A percentile compares a stretch with the other conserved stretches of the same genome.
These are phyloP conservation scores for Papio anubis DNA, from an alignment of 2,113 vertebrate species.

Conservation along the genomic window DNA sequence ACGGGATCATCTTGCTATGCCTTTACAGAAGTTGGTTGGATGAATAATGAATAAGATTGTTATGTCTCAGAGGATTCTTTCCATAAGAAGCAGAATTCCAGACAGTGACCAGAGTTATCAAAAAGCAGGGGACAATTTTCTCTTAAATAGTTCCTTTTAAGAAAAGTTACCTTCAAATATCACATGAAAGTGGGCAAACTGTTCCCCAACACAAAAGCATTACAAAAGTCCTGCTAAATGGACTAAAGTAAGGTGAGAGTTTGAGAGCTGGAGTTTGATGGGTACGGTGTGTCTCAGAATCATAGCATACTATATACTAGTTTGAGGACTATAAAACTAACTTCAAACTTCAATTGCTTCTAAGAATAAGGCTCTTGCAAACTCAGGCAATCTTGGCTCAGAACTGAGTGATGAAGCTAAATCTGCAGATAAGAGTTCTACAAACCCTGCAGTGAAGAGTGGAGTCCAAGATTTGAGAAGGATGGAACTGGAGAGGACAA, in stretches of 20 bases:
- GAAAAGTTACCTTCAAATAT: neutral
- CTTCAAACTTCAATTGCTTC: neutral
- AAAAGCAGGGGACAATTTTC: neutral
- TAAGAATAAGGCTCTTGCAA: neutral
- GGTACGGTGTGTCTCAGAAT: neutral
- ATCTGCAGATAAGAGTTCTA: neutral
- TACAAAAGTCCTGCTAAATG: neutral
- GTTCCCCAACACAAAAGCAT: neutral
- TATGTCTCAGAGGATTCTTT: neutral
- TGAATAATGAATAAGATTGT: neutral
- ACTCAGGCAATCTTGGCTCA: neutral
- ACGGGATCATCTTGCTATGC: neutral
- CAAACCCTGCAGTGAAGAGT: neutral
- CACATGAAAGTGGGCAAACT: neutral
- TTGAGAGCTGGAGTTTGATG: neutral
- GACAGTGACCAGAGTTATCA: neutral
- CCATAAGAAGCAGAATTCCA: neutral
- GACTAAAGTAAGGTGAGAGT: neutral
- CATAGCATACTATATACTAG: neutral
- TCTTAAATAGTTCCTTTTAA: conserved; percentile 3
- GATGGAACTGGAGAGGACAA: neutral
- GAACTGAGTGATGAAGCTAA: neutral
- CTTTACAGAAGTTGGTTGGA: neutral
- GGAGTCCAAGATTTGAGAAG: neutral
- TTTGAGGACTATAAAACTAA: neutral